Base-by-base conservation (phyloP, 2,888 invertebrate species). In the Tolmerus cingulatus region DNA sequence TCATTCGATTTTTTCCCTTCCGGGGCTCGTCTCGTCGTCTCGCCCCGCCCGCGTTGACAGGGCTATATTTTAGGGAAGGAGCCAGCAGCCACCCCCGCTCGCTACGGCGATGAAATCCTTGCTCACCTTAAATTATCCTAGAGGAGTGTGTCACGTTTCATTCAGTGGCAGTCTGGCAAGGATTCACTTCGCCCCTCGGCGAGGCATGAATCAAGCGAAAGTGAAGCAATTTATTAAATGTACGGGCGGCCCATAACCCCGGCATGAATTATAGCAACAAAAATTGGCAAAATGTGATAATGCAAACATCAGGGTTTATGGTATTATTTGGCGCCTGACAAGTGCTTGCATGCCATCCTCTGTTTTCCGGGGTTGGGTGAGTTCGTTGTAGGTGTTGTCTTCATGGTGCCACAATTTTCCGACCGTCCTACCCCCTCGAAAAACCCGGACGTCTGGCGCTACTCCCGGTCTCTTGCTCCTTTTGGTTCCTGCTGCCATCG, bases 171-270 rank as follows among this genome's bases (percentile, higher is more conserved):
- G 34, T 30, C 34, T 81, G 78, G 37, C 37, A 78, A 78, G 78
- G 78, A 78, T 40, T 78, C 78, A 78, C 55, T 74, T 74, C 74
- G 14, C 81, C 81, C 81, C 81, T 81, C 51, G 5, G 19, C 30
- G 23, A 16, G 14, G 27, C 55, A 81, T 46, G 51, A 81, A 51
- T 81, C 81, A 51, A 51, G 81, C 27, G 81, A 23, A 81, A 81
- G 81, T 81, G 81, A 81, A 81, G 81, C 81, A 81, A 81, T 81
- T 81, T 81, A 81, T 81, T 81, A 81, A 81, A 81, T 81, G 81
- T 81, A 81, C 51, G 81, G 23, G 12, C 16, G 81, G 51, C n/a
- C 81, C 81, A 51, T 55, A 55, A 81, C 46, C 30, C 79, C 51
- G 55, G 27, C 27, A 51, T 81, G 81, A 81, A 81, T 81, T 81